Conservation (phyloP, 1,140 invertebrate genomes). For the Drosophila ohnishii region DNA sequence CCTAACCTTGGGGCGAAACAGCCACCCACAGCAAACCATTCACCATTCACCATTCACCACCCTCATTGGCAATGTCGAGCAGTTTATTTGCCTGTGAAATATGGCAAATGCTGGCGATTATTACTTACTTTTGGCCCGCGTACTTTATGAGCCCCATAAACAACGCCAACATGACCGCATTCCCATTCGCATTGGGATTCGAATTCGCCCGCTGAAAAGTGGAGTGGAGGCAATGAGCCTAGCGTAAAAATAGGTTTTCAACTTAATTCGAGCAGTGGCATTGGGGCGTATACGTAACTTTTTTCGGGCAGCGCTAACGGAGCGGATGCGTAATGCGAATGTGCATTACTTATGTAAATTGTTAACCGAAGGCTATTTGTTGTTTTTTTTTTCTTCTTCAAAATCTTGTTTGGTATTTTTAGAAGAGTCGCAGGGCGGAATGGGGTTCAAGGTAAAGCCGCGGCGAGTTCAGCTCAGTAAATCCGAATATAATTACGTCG, state of each 20-base stretch:
- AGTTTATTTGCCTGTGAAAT: slow-evolving; percentile 77
- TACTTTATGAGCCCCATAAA: slow-evolving; percentile 65
- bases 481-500: slow-evolving; percentile 48
- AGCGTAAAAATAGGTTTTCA: slow-evolving; percentile 38
- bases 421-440: background rate
- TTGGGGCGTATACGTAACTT: slow-evolving; percentile 39
- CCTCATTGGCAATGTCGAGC: slow-evolving; percentile 14
- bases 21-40: background rate
- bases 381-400: background rate
- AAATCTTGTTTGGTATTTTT: slow-evolving; percentile 12
- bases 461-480: slow-evolving; percentile 8
- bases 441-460: slow-evolving; percentile 24
- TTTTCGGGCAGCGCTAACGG: slow-evolving; percentile 17
- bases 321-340: slow-evolving; percentile 41
- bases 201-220: slow-evolving; percentile 28
- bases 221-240: slow-evolving; percentile 33
- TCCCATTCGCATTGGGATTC: slow-evolving; percentile 22
- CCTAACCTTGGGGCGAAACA: slow-evolving; percentile 51
- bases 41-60: background rate
- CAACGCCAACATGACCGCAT: slow-evolving; percentile 45
- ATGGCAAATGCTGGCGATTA: slow-evolving; percentile 76
- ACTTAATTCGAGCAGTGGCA: slow-evolving; percentile 24
- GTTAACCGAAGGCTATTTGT: slow-evolving; percentile 5
- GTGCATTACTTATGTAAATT: slow-evolving; percentile 35
- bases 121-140: slow-evolving; percentile 59